These are phyloP conservation scores for Empidonax alnorum DNA, from an alignment of 2,113 vertebrate genomes.

Conservation along the genomic window DNA sequence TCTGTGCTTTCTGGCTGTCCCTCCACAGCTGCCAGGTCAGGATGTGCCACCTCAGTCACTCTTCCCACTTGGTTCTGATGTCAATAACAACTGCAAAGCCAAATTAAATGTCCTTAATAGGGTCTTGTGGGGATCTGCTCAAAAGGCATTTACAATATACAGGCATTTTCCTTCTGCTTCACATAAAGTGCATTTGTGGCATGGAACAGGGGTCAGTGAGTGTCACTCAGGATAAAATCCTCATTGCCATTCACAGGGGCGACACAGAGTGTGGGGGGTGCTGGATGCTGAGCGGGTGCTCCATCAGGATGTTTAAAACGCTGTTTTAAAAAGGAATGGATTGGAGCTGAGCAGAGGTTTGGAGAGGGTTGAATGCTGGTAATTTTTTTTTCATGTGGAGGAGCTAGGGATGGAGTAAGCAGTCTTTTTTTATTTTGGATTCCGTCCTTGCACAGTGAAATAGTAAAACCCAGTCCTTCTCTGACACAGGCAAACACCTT, in stretches of 20 bases:
- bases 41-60: background rate
- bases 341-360: background rate
- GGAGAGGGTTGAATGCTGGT: background rate
- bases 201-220: background rate
- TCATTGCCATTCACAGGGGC: fast-evolving
- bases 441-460: background rate
- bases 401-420: background rate
- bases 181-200: background rate
- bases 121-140: background rate
- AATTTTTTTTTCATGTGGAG: background rate
- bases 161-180: background rate
- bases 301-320: fast-evolving
- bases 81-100: background rate
- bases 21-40: fast-evolving
- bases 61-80: background rate
- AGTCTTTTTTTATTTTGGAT: background rate
- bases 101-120: background rate
- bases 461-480: background rate
- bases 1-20: background rate
- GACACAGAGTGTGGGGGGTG: fast-evolving
- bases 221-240: background rate
- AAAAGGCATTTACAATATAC: background rate
- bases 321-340: background rate
- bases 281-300: background rate
- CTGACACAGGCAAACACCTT: background rate